Percentiles rank a stretch among this genome's conserved stretches.
Evolutionary conservation across 2,888 invertebrate species (phyloP).

Genomic region (Zygaena filipendulae): DNA sequence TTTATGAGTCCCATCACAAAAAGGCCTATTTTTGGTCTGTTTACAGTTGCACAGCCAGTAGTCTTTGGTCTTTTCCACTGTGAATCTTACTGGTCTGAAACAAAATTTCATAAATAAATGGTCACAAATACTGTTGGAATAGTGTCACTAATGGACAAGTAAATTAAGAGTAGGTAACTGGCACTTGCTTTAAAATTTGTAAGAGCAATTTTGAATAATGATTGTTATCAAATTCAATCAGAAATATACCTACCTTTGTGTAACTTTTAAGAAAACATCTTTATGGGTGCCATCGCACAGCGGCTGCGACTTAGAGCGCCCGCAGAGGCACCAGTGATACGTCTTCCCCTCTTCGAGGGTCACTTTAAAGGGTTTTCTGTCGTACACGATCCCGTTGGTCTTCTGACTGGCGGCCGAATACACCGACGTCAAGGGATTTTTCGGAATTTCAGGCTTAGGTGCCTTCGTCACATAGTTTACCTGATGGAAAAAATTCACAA

Average conservation of each 20-base stretch:
- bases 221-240: not conserved
- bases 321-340: slow-evolving; percentile 95
- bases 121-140: no score
- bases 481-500: slow-evolving; percentile 17
- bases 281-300: slow-evolving; percentile 95
- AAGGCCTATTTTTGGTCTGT: slow-evolving; percentile 91
- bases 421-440: slow-evolving; percentile 69
- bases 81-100: slow-evolving; percentile 82
- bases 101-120: slow-evolving; percentile 11
- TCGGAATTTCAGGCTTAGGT: slow-evolving; percentile 71
- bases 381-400: slow-evolving; percentile 82
- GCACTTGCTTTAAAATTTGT: no score
- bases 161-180: no score
- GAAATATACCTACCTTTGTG: slow-evolving; percentile 60
- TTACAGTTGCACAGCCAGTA: slow-evolving; percentile 99
- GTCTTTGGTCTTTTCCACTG: slow-evolving; percentile 87
- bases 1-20: slow-evolving; percentile 97
- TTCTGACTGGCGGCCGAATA: slow-evolving; percentile 73
- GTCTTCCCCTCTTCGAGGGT: slow-evolving; percentile 77
- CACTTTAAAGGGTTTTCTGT: slow-evolving; percentile 89
- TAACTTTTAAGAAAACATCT: slow-evolving; percentile 77
- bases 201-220: not conserved
- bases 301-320: slow-evolving; percentile 91
- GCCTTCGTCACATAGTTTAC: slow-evolving; percentile 42
- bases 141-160: no score